These are phyloP conservation scores for Phortica okadai DNA, from an alignment of 2,888 invertebrate genomes.

Conservation along the genomic window DNA sequence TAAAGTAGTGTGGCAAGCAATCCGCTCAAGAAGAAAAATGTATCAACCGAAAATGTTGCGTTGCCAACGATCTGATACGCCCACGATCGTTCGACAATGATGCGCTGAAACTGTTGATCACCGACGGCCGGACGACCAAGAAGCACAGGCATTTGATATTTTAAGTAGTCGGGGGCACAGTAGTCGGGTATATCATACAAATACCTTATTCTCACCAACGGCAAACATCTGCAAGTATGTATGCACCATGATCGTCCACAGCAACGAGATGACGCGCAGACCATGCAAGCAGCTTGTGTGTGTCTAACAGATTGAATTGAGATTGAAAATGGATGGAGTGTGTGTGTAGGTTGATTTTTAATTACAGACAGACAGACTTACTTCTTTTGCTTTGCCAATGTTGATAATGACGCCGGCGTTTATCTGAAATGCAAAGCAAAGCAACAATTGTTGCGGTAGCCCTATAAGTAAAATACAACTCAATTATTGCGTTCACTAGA, in stretches of 20 bases:
- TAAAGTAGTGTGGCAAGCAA: slow-evolving; percentile 85
- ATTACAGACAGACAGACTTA: slow-evolving; percentile 45
- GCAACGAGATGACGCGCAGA: slow-evolving; percentile 85
- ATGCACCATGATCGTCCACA: slow-evolving; percentile 91
- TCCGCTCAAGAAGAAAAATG: slow-evolving; percentile 92
- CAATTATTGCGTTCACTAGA: neutral
- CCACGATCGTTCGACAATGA: slow-evolving; percentile 85
- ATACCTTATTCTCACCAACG: slow-evolving; percentile 81
- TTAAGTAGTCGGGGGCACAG: too few species aligned
- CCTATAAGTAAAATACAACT: slow-evolving; percentile 52
- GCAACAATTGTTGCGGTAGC: slow-evolving; percentile 77
- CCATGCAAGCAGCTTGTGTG: slow-evolving; percentile 87
- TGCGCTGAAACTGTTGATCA: slow-evolving; percentile 79
- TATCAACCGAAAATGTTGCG: slow-evolving; percentile 90
- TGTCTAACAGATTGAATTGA: slow-evolving; percentile 78
- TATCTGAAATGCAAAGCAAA: slow-evolving; percentile 85
- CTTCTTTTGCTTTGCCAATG: slow-evolving; percentile 79
- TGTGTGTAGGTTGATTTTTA: neutral
- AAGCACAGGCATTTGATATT: neutral
- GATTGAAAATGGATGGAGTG: neutral
- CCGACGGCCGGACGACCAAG: neutral
- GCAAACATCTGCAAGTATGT: slow-evolving; percentile 89
- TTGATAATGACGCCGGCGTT: slow-evolving; percentile 87
- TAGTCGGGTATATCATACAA: neutral
- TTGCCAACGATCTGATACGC: slow-evolving; percentile 90